Evolutionary conservation across 2,113 vertebrate genomes (phyloP).

Genomic region (Gymnarchus niloticus): DNA sequence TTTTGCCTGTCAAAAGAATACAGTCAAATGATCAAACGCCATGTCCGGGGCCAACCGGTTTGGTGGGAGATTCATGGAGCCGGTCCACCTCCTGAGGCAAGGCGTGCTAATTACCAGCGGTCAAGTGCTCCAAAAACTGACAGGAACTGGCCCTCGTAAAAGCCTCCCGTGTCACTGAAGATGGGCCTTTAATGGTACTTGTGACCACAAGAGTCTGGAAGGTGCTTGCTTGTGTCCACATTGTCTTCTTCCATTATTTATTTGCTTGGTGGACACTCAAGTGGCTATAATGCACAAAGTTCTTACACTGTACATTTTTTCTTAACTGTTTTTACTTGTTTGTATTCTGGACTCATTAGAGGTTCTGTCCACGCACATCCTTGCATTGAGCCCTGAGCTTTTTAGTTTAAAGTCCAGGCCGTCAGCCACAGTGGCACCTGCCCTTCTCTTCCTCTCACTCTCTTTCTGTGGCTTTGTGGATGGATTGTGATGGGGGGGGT

Average conservation of each 20-base stretch:
- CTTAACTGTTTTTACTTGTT: neutral
- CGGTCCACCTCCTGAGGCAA: neutral
- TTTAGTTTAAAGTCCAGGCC: too few species aligned
- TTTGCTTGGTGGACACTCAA: neutral
- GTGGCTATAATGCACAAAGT: neutral
- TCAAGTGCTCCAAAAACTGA: neutral
- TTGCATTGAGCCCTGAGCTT: too few species aligned
- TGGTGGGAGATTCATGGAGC: neutral
- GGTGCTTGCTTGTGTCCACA: neutral
- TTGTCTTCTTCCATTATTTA: neutral
- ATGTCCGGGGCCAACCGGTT: neutral
- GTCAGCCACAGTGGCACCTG: too few species aligned
- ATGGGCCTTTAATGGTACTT: neutral
- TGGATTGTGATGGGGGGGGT: neutral
- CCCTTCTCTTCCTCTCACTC: neutral
- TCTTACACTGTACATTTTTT: neutral
- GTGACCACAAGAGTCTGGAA: neutral
- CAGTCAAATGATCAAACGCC: neutral
- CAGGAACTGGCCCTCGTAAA: neutral
- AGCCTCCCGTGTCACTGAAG: neutral
- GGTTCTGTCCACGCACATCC: neutral
- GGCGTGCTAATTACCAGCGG: neutral
- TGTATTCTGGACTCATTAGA: neutral
- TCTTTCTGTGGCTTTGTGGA: neutral
- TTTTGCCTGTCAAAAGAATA: slow-evolving; percentile 10